Evolutionary conservation across 2,888 invertebrate species (phyloP).

Genomic region (Xestia rhomboidea): DNA sequence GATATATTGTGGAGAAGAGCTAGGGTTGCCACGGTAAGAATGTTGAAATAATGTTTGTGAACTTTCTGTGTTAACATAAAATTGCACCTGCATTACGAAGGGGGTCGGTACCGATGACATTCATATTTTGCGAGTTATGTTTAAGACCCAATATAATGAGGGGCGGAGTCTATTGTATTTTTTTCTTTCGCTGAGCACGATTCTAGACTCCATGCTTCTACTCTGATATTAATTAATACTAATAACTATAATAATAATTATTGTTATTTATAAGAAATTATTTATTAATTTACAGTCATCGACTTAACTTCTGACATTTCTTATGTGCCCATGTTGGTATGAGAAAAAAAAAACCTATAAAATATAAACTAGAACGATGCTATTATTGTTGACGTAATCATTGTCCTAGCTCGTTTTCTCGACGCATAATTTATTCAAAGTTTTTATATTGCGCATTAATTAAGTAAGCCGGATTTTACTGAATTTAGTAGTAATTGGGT

Average conservation of each 20-base stretch:
- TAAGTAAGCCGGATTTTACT: constrained; percentile 1
- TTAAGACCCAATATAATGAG: too few relatives aligned
- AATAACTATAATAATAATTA: not conserved
- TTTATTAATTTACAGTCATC: not conserved
- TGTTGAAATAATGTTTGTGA: not conserved
- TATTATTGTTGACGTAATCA: not conserved
- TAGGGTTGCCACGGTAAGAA: constrained; percentile 52
- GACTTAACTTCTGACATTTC: not conserved
- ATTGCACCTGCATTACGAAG: not conserved
- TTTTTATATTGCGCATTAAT: constrained; percentile 1
- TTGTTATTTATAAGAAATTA: too few relatives aligned
- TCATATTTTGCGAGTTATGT: not conserved
- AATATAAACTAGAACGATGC: not conserved
- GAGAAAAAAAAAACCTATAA: not conserved
- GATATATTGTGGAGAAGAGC: constrained; percentile 60
- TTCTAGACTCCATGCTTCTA: not conserved
- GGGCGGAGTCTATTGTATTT: not conserved
- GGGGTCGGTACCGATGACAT: not conserved
- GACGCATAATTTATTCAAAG: constrained; percentile 19
- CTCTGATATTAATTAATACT: not conserved
- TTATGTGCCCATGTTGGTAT: not conserved
- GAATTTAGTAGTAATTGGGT: constrained; percentile 21
- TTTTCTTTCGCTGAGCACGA: not conserved
- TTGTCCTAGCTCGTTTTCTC: not conserved
- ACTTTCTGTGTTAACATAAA: not conserved